Percentiles rank a stretch among this genome's conserved stretches.
These are phyloP conservation scores for Lasioglossum vierecki DNA, from an alignment of 2,888 invertebrate genomes.

Conservation along the genomic window DNA sequence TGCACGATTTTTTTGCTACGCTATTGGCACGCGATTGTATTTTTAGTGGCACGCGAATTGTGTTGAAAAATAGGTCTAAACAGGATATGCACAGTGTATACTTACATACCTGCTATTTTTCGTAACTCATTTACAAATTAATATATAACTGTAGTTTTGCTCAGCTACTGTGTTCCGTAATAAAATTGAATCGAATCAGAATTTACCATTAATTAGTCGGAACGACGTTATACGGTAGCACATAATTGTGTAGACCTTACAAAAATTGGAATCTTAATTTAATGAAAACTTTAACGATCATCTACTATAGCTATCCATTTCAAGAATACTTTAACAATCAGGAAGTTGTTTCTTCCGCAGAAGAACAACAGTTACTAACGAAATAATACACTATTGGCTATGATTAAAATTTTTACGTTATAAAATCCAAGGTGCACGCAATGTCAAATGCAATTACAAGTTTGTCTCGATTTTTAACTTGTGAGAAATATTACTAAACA, in stretches of 20 bases:
- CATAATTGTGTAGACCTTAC: background rate
- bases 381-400: background rate
- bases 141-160: background rate
- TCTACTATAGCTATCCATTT: background rate
- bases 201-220: background rate
- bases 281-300: background rate
- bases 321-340: background rate
- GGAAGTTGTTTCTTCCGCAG: background rate
- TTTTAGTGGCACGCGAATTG: conserved; percentile 23
- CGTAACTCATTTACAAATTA: background rate
- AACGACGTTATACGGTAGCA: background rate
- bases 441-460: background rate
- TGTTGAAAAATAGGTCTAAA: background rate
- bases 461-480: background rate
- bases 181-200: background rate
- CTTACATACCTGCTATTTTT: background rate
- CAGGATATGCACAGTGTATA: background rate
- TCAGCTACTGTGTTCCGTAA: background rate
- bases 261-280: background rate
- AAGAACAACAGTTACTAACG: background rate
- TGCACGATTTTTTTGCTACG: conserved; percentile 31
- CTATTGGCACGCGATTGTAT: conserved; percentile 32
- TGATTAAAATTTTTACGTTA: background rate
- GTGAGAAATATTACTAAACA: too few species aligned
- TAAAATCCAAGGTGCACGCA: background rate